Base-by-base conservation (phyloP, 2,888 invertebrate species). In the Leptogaster cylindrica region DNA sequence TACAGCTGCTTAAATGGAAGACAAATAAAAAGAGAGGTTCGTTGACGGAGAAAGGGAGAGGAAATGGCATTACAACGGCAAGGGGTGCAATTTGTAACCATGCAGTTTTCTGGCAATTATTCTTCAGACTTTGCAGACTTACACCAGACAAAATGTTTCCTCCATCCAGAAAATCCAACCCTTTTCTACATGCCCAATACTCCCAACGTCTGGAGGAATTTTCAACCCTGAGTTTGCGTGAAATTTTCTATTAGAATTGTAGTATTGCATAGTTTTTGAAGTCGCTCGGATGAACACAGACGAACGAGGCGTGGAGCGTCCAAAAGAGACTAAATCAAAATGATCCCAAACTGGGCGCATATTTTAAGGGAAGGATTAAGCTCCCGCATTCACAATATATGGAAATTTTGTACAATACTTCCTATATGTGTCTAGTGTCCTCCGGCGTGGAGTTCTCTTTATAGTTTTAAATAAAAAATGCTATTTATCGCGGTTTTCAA, bases 91-190 rank as follows among this genome's bases (percentile, higher is more conserved):
- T 61, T 61, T 61, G 61, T 61, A 61, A 61, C 44, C 44, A 61
- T 61, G 18, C 61, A 61, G 61, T 61, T 61, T 61, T 61, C 61
- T 61, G 61, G 61, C 61, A 61, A 61, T 61, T 61, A 61, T 44
- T 44, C 27, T 61, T n/a, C 61, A 44, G 44, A 41, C 41, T 44
- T 61, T 51, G 44, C 61, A 61, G 44, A 61, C 61, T 41, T 61
- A 27, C n/a, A 14, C 61, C 41, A 44, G 61, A 44, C 61, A 44
- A 28, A 61, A 44, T 44, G 61, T 44, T 61, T 61, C 44, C 27
- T 61, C 16, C 55, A 50, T 50, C 14, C 14, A 27, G 50, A 25
- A 50, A 50, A 39, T 39, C 5, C 50, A n/a, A 2, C 12, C 25
- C 51, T 20, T 28, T 16, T 12, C 28, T 10, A n/a, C 41, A 20